These are phyloP conservation scores for Montipora cactus DNA, from an alignment of 64 coral and sea anemone species.

Conservation along the genomic window DNA sequence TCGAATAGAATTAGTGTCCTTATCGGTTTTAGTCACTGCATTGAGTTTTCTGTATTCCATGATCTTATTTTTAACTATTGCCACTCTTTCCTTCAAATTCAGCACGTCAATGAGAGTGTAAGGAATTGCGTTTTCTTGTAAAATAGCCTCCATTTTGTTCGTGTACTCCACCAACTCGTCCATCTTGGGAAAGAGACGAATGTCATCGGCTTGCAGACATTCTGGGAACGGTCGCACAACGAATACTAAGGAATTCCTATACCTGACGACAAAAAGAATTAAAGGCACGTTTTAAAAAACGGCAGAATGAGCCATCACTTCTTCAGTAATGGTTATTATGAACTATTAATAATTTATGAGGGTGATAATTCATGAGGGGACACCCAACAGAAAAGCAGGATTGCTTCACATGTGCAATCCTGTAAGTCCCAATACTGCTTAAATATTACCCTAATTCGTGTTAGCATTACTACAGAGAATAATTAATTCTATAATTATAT, in stretches of 20 bases:
- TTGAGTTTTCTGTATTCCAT: not conserved
- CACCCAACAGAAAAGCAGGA: too few species aligned
- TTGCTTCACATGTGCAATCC: too few species aligned
- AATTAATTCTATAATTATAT: too few species aligned
- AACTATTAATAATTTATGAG: too few species aligned
- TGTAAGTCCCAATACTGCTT: too few species aligned
- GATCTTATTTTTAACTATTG: slow-evolving; percentile 74
- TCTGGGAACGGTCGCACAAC: slow-evolving; percentile 87
- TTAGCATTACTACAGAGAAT: too few species aligned
- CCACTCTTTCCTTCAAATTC: slow-evolving; percentile 75
- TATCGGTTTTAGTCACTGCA: not conserved
- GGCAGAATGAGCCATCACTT: not conserved
- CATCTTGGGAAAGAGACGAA: slow-evolving; percentile 78
- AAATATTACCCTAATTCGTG: too few species aligned
- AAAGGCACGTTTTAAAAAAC: not conserved
- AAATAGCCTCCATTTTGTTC: slow-evolving; percentile 69
- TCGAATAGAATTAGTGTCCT: not conserved
- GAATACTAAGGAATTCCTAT: slow-evolving; percentile 75
- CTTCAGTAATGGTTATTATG: not conserved
- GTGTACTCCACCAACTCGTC: slow-evolving; percentile 68
- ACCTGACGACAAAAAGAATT: slow-evolving; percentile 37
- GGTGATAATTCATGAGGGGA: too few species aligned
- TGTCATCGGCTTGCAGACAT: slow-evolving; percentile 65
- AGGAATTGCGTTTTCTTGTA: slow-evolving; percentile 41
- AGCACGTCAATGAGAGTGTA: slow-evolving; percentile 84